Evolutionary conservation across 1,140 invertebrate genomes (phyloP), one percentile per base, ranked within the genome.

Genomic region (Sinella curviseta): DNA sequence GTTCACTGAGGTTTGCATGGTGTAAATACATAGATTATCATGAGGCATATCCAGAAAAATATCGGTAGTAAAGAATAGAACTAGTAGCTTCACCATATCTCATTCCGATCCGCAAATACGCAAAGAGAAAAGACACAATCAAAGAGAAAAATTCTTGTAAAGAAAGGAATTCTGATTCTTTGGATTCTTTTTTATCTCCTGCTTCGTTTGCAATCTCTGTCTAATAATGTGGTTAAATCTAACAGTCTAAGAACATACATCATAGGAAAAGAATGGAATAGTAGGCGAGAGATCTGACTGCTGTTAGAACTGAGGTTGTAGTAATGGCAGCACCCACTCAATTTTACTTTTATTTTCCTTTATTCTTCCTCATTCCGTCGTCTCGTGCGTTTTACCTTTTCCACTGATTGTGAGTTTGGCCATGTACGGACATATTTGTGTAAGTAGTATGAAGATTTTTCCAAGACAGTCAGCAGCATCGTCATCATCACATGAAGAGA

Each of bases 161-260:
- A 60, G 57, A 60, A 16, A 60, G 57, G 57, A n/a, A 60, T 60
- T 60, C 57, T 70, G 26, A 70, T 70, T 70, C 65, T 33, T 31
- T 33, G 65, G 65, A 70, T 70, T 70, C 65, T 70, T 70, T 70
- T n/a, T n/a, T n/a, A 12, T 65, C 24, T 4, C 14, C 39, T 48
- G 20, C 20, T 48, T 48, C n/a, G n/a, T n/a, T n/a, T n/a, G n/a
- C 39, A 48, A 48, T 48, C 20, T 20, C 20, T 20, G 39, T 48
- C 39, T 48, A 48, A 48, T 48, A 48, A 48, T 8, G 39, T 48
- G 8, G 8, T 48, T 48, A 8, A 8, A 12, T 48, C 8, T 48
- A 20, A 48, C 39, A 48, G 20, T 12, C 39, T 20, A 48, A 48
- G 39, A n/a, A n/a, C n/a, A n/a, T n/a, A n/a, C n/a, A n/a, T 48